Conservation (phyloP, 1,140 invertebrate species). For the Pseudobourletiella spinata region DNA sequence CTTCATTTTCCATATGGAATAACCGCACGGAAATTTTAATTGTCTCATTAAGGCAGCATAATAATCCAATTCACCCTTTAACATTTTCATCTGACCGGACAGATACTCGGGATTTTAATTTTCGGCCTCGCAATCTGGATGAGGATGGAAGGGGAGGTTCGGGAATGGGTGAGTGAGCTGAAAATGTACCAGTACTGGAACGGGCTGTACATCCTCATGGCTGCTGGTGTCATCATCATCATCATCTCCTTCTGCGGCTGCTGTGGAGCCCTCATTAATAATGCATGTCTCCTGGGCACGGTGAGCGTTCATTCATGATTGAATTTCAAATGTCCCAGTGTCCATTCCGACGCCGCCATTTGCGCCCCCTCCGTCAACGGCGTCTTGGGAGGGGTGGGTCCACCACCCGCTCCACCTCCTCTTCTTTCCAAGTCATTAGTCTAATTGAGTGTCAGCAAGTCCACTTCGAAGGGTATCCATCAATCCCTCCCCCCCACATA, state of each 20-base stretch:
- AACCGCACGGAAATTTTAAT: not conserved
- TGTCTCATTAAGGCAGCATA: not conserved
- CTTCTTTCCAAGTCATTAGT: too few species aligned
- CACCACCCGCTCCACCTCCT: too few species aligned
- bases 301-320: too few species aligned
- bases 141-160: slow-evolving; percentile 63
- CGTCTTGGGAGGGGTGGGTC: too few species aligned
- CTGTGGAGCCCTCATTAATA: slow-evolving; percentile 46
- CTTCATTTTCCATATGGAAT: not conserved
- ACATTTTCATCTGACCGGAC: slow-evolving; percentile 31
- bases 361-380: too few species aligned
- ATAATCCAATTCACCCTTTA: not conserved
- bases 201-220: slow-evolving; percentile 67
- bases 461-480: too few species aligned
- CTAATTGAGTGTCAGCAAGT: too few species aligned
- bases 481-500: too few species aligned
- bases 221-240: slow-evolving; percentile 58
- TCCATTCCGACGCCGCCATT: too few species aligned
- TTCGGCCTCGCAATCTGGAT: slow-evolving; percentile 72
- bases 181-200: slow-evolving; percentile 66
- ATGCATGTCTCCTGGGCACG: slow-evolving; percentile 36
- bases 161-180: slow-evolving; percentile 65
- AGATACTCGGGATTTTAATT: slow-evolving; percentile 63
- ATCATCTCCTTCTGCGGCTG: slow-evolving; percentile 59
- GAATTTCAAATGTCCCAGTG: too few species aligned